Evolutionary conservation across 1,140 invertebrate species (phyloP), one percentile per base, ranked within the genome.

Genomic region (Zaprionus nigranus): DNA sequence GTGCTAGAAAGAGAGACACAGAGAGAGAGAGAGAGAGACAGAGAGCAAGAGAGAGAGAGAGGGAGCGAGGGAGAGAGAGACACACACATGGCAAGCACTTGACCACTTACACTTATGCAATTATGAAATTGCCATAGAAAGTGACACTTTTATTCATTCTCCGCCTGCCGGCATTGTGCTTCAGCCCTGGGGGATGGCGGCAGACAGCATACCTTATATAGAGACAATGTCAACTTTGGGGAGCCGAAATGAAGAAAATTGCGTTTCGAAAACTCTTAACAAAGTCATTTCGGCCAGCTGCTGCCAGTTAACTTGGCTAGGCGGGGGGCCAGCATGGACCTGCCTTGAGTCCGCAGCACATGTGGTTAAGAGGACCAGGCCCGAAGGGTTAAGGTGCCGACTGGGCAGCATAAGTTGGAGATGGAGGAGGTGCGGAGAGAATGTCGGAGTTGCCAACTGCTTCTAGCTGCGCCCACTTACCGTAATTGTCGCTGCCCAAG

Each of bases 51-150:
- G 22, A 61, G 12, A 40, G 13, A 56, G 26, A 62, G 3, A 15
- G 38, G 15, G 24, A 43, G 13, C 43, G 34, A 61, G 9, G 30
- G 13, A 34, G 34, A 61, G 3, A 34, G 17, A 61, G 26, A 58
- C 5, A 53, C 24, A 26, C 20, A 17, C n/a, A 38, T 38, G 63
- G 64, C 78, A 82, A 80, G 71, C 86, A 90, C 85, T 90, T 90
- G 85, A 90, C 85, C 85, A 90, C 82, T 90, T 90, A 84, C 86
- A 90, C 85, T 90, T 90, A 90, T 90, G 85, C 85, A 90, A 90
- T 90, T 90, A 90, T 90, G 85, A 90, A 90, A 90, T 90, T 90
- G 85, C 85, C 85, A 85, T 82, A 90, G 85, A 90, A 90, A 90
- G 86, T 90, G 85, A 90, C 86, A 90, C 86, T 90, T 90, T 90